phyloP scores from a whole-genome alignment of 2,888 invertebrate species.

The Acronicta psi region DNA sequence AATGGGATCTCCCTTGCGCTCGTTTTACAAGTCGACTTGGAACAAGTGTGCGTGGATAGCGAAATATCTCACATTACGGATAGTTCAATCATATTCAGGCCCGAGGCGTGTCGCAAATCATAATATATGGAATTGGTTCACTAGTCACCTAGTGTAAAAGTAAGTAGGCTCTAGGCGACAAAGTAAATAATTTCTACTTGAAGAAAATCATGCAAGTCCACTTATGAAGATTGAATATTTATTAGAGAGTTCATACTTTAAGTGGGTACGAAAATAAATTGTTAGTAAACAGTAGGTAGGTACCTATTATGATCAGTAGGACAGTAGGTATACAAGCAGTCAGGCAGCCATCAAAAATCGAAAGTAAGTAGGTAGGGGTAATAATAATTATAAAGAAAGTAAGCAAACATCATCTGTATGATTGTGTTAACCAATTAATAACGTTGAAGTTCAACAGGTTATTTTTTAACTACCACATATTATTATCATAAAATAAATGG shows the following conservation, averaged over 20 bases:
- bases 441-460: background rate
- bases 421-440: background rate
- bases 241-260: too few relatives aligned
- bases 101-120: constrained; percentile 29
- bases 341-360: background rate
- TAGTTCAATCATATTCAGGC: constrained; percentile 30
- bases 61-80: constrained; percentile 40
- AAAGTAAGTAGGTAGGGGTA: background rate
- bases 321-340: background rate
- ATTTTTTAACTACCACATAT: background rate
- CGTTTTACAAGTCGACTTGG: constrained; percentile 27
- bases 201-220: constrained; percentile 21
- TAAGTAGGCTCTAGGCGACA: constrained; percentile 30
- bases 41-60: constrained; percentile 28
- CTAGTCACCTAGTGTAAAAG: constrained; percentile 34
- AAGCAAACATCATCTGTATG: background rate
- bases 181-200: constrained; percentile 51
- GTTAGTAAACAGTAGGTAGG: too few relatives aligned
- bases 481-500: background rate
- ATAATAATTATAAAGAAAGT: background rate
- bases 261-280: too few relatives aligned
- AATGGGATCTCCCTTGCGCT: constrained; percentile 59
- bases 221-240: constrained; percentile 27
- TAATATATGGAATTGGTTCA: constrained; percentile 51
- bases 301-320: too few relatives aligned